Base-by-base conservation (phyloP, 1,140 invertebrate species). In the Thalassaphorura encarpata region DNA sequence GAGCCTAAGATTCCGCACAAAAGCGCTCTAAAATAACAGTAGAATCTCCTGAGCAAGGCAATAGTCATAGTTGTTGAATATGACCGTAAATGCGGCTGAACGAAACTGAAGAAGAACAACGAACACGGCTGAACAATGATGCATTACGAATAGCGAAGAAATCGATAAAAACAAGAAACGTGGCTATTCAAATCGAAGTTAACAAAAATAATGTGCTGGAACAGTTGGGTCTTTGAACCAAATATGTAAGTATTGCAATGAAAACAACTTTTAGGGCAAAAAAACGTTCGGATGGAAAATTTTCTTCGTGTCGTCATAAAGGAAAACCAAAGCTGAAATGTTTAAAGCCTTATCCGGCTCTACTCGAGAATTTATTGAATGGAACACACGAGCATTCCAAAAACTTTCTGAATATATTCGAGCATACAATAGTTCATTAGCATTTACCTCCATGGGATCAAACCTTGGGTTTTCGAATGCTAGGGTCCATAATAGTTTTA, bases 341-440 rank as follows among this genome's bases (percentile, higher is more conserved):
- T 58, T 45, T 70, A n/a, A 36, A 47, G 28, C 60, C 59, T 42
- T 61, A 64, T 16, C 65, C 68, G 53, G n/a, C n/a, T n/a, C 63
- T 64, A 43, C 42, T 65, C 18, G 6, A 56, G 49, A 26, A 33
- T 53, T 62, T 69, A 57, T 50, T 66, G n/a, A n/a, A n/a, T n/a
- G n/a, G n/a, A 47, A 63, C 57, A 55, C 66, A 64, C 16, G 47
- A 66, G 42, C 52, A 49, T 54, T 15, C 2, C 18, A 23, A 71
- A 53, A 68, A 49, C 75, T 75, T 67, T 61, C 71, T 55, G 48
- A 63, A 42, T 68, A 73, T 27, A 73, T 72, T 55, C 61, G 70
- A 29, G 66, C 60, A 56, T 72, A 70, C 66, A 75, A 75, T 69
- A 69, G 26, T 50, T 67, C 67, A 23, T 73, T 76, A 50, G 66